These are phyloP conservation scores for Parnassius orleans DNA, from an alignment of 2,888 invertebrate species.

Conservation along the genomic window DNA sequence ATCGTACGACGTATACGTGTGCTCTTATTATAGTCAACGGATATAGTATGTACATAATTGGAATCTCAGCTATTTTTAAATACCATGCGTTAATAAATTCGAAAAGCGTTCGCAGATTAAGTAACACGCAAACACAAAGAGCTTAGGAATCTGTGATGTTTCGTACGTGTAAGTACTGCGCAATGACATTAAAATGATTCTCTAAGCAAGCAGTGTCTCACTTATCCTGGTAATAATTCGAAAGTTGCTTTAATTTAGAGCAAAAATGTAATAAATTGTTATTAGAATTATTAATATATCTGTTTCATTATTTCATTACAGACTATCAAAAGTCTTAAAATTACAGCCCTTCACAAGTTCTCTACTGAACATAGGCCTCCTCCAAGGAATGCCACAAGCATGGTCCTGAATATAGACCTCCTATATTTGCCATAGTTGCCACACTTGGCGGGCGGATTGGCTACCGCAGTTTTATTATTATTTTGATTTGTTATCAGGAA, in stretches of 20 bases:
- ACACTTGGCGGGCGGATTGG: too few relatives aligned
- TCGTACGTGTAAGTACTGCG: conserved; percentile 22
- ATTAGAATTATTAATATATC: neutral
- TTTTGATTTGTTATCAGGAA: too few relatives aligned
- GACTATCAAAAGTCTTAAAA: too few relatives aligned
- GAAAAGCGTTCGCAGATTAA: conserved; percentile 6
- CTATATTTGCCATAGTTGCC: too few relatives aligned
- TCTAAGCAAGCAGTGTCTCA: neutral
- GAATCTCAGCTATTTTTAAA: neutral
- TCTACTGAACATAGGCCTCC: neutral
- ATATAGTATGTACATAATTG: neutral
- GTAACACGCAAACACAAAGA: conserved; percentile 17
- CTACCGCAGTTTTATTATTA: too few relatives aligned
- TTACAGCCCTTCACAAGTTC: too few relatives aligned
- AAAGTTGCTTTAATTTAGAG: conserved; percentile 12
- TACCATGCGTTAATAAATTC: neutral
- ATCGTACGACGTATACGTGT: too few relatives aligned
- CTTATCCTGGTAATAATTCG: conserved; percentile 20
- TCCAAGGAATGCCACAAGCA: too few relatives aligned
- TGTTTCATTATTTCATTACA: neutral
- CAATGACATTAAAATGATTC: conserved; percentile 22
- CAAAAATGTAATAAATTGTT: neutral
- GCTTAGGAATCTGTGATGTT: conserved; percentile 20
- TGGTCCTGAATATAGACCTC: too few relatives aligned
- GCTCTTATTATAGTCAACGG: neutral